Evolutionary conservation across 1,140 invertebrate genomes (phyloP).

Genomic region (Heterodera carotae): DNA sequence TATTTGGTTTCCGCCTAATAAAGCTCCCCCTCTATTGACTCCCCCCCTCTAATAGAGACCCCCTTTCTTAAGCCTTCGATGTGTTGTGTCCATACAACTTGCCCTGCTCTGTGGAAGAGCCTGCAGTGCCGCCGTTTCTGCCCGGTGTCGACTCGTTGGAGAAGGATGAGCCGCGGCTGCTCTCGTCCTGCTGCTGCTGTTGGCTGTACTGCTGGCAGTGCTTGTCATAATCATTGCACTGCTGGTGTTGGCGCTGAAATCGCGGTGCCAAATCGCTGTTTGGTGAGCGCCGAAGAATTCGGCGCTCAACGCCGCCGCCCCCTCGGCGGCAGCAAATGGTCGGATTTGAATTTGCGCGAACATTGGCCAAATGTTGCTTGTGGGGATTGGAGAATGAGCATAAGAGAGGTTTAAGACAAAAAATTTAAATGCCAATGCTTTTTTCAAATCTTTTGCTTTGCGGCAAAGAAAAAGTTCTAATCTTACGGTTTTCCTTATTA

Average conservation of each 20-base stretch:
- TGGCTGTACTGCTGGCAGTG: neutral
- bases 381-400: neutral
- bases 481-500: no score
- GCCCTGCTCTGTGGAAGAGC: slow-evolving; percentile 4
- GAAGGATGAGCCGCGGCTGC: slow-evolving; percentile 14
- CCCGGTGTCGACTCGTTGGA: slow-evolving; percentile 49
- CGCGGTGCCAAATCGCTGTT: slow-evolving; percentile 50
- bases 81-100: neutral
- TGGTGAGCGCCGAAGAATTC: slow-evolving; percentile 38
- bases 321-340: neutral
- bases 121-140: slow-evolving; percentile 8
- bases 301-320: slow-evolving; percentile 12
- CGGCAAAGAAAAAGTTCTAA: no score
- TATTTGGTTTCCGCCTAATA: no score
- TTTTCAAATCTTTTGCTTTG: neutral
- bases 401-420: neutral
- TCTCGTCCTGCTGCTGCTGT: neutral
- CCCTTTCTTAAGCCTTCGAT: no score
- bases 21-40: no score
- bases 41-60: no score
- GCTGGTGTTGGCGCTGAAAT: slow-evolving; percentile 48
- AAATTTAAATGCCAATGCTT: neutral
- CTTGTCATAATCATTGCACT: slow-evolving; percentile 6
- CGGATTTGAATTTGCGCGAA: slow-evolving; percentile 11
- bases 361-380: neutral